phyloP scores from a whole-genome alignment of 2,113 vertebrate species.

The Lipophrys pholis region DNA sequence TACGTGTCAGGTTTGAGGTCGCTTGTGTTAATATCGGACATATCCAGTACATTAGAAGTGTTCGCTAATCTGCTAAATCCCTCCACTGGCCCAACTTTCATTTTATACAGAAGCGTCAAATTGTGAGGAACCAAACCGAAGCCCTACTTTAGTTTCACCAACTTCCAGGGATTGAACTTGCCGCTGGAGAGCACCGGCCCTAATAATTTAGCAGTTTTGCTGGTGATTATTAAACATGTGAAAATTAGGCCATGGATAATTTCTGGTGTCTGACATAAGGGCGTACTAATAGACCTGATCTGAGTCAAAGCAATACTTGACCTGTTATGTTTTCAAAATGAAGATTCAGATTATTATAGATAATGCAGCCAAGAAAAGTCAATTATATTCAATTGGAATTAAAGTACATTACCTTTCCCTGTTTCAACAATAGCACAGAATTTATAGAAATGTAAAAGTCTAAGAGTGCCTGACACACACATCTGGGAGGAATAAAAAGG shows the following conservation, averaged over 20 bases:
- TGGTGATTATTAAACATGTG: slow-evolving; percentile 18
- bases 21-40: slow-evolving; percentile 52
- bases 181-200: background rate
- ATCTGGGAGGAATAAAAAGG: no score
- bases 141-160: slow-evolving; percentile 32
- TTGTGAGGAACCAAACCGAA: slow-evolving; percentile 37
- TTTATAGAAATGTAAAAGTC: no score
- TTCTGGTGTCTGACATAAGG: background rate
- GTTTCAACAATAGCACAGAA: no score
- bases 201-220: background rate
- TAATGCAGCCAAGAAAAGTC: no score
- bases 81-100: slow-evolving; percentile 46
- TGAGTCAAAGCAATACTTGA: no score
- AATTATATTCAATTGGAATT: no score
- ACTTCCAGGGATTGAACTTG: slow-evolving; percentile 29
- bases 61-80: slow-evolving; percentile 63
- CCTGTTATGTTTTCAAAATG: no score
- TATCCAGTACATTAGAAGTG: slow-evolving; percentile 49
- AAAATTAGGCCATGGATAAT: slow-evolving; percentile 7
- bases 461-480: no score
- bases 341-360: no score
- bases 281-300: no score
- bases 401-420: no score
- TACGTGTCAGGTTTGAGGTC: slow-evolving; percentile 57
- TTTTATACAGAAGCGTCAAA: slow-evolving; percentile 47